phyloP scores from a whole-genome alignment of 1,140 invertebrate genomes.

The Leptinotarsa undecemlineata region DNA sequence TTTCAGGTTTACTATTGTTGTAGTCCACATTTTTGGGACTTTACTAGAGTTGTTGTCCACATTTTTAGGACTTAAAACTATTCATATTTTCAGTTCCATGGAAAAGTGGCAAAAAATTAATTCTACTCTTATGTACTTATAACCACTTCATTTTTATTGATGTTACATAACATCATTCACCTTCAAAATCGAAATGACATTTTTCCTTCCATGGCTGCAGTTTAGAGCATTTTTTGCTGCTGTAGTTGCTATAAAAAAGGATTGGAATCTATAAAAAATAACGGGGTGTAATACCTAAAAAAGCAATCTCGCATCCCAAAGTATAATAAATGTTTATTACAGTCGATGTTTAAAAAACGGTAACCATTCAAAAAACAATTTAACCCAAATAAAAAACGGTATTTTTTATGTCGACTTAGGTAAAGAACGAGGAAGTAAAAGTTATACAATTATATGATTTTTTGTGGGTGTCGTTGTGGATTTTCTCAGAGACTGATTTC shows the following conservation, averaged over 20 bases:
- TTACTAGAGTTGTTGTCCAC: too few species aligned
- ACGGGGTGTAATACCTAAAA: neutral
- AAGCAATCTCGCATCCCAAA: neutral
- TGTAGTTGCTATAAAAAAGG: neutral
- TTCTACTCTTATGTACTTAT: too few species aligned
- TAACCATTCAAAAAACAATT: slow-evolving; percentile 3
- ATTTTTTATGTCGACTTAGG: neutral
- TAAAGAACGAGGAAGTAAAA: slow-evolving; percentile 1
- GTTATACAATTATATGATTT: neutral
- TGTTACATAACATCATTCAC: too few species aligned
- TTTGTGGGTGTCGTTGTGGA: neutral
- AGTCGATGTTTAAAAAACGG: neutral
- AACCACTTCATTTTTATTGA: too few species aligned
- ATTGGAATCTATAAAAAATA: slow-evolving; percentile 3
- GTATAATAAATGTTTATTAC: slow-evolving; percentile 4
- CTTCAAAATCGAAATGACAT: too few species aligned
- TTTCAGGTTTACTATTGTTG: too few species aligned
- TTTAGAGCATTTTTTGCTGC: neutral
- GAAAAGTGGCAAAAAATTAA: too few species aligned
- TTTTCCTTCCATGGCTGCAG: too few species aligned
- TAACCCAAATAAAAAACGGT: slow-evolving; percentile 10
- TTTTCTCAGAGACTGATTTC: neutral
- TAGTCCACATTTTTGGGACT: too few species aligned
- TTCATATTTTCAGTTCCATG: too few species aligned
- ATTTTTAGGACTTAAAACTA: too few species aligned